These are phyloP conservation scores for Tenodera sinensis DNA, from an alignment of 2,888 invertebrate species.

Conservation along the genomic window DNA sequence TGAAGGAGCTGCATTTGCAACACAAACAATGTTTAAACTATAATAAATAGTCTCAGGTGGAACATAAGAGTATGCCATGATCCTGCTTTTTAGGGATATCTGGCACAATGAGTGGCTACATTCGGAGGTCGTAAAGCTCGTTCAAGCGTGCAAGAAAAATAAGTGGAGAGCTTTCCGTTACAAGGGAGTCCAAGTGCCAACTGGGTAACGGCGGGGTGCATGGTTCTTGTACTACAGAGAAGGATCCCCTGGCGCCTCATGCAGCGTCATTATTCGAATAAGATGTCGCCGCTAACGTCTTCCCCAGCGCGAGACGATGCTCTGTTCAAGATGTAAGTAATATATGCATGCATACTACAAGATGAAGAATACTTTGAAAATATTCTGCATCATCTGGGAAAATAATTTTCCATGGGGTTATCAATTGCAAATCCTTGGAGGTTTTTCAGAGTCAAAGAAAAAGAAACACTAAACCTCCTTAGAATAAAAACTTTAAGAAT, in stretches of 20 bases:
- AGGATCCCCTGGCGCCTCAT: background rate
- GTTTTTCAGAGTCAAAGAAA: too few species aligned
- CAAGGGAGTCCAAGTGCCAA: background rate
- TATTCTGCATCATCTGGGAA: too few species aligned
- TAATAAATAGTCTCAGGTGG: too few species aligned
- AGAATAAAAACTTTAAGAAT: too few species aligned
- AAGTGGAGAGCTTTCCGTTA: background rate
- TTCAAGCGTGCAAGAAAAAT: background rate
- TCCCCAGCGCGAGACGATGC: background rate
- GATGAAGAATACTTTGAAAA: too few species aligned
- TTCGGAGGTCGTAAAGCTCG: background rate
- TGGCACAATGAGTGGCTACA: background rate
- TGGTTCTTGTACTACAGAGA: background rate
- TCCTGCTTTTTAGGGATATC: background rate
- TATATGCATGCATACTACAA: background rate
- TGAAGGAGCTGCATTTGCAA: too few species aligned
- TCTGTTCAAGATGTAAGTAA: background rate
- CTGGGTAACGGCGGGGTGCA: background rate
- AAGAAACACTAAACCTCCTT: too few species aligned
- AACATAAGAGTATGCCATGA: too few species aligned
- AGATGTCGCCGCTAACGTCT: background rate
- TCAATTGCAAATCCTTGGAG: too few species aligned
- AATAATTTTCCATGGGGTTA: too few species aligned
- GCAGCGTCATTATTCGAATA: background rate
- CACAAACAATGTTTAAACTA: too few species aligned